Evolutionary conservation across 2,888 invertebrate species (phyloP).

Genomic region (Drosophila birchii): DNA sequence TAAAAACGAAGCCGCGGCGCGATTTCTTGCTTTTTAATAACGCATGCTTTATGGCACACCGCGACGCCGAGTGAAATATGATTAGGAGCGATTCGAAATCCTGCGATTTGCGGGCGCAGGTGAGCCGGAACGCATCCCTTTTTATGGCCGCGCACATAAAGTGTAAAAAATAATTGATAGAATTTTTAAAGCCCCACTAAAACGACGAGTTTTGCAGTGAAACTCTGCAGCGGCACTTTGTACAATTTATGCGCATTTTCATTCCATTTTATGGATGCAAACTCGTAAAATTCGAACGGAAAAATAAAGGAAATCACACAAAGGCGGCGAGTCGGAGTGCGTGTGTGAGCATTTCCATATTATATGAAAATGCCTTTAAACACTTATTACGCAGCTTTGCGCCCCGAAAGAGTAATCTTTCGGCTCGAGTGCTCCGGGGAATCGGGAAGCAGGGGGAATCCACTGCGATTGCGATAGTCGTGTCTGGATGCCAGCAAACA

Average conservation of each 20-base stretch:
- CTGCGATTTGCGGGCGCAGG: constrained; percentile 32
- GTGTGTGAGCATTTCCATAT: constrained; percentile 68
- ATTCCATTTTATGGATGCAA: constrained; percentile 74
- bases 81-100: constrained; percentile 24
- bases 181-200: constrained; percentile 69
- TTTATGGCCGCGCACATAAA: constrained; percentile 66
- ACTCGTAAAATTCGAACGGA: constrained; percentile 71
- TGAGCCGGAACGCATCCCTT: constrained; percentile 35
- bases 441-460: background rate
- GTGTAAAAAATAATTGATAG: constrained; percentile 78
- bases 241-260: constrained; percentile 74
- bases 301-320: constrained; percentile 70
- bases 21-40: constrained; percentile 29
- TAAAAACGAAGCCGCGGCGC: constrained; percentile 52
- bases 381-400: constrained; percentile 76
- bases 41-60: constrained; percentile 30
- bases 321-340: constrained; percentile 48
- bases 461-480: constrained; percentile 22
- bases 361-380: constrained; percentile 78
- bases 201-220: constrained; percentile 36
- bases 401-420: constrained; percentile 70
- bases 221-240: constrained; percentile 45
- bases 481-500: constrained; percentile 53
- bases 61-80: constrained; percentile 18
- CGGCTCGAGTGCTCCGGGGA: constrained; percentile 40